Base-by-base conservation (phyloP, 1,140 invertebrate species). In the Diploscapter pachys region DNA sequence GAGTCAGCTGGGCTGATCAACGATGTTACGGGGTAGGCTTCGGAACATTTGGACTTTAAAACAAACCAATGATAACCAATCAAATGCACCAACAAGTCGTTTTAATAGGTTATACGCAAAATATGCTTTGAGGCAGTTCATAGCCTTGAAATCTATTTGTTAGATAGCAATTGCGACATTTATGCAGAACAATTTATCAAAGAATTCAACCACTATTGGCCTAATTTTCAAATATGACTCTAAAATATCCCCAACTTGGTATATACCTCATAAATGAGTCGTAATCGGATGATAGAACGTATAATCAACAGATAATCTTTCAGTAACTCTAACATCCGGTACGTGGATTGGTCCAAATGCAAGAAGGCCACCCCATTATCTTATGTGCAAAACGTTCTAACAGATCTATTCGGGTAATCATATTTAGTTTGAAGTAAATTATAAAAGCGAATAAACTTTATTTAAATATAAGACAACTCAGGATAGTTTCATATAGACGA, bases 261-360 rank as follows among this genome's bases (percentile, higher is more conserved):
- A 31, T 31, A 31, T 31, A 31, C 31, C 31, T 31, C 31, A 31
- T 31, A 31, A 31, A 31, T 31, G 31, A 31, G 31, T 31, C 31
- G 31, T 31, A 31, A 31, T 31, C 31, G 31, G 31, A 31, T 31
- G 31, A 1, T 31, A 31, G 31, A 31, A 31, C 31, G 31, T 31
- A 13, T 9, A 13, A 63, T 63, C 31, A 63, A 5, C 2, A 63
- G 5, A 48, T 2, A 63, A 4, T 55, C 8, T 71, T 76, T 48
- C 61, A 76, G 74, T 65, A 65, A 51, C 62, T 71, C 31, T 48
- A 76, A 59, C 51, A 76, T 76, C 56, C 74, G 72, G 13, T 76
- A 76, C 49, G 69, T 64, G 3, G 74, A 76, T 51, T 76, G 74
- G 74, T 76, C 74, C 49, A 71, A 76, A 48, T 76, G 74, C 63